Percentiles rank a stretch among this genome's conserved stretches.
Evolutionary conservation across 2,888 invertebrate genomes (phyloP).

Genomic region (Heliconius erato): DNA sequence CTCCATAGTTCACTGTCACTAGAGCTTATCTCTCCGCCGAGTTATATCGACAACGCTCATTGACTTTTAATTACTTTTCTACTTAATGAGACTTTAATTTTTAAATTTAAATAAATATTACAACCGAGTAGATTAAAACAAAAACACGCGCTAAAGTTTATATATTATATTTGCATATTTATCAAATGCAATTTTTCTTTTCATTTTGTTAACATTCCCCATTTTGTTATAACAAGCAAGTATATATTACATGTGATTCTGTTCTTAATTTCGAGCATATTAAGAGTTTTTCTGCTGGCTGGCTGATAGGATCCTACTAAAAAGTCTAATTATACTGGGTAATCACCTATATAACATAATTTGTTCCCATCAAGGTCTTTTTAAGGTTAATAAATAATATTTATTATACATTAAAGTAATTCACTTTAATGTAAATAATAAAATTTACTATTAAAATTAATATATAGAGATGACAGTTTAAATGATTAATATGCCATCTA

Average conservation of each 20-base stretch:
- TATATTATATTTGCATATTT: not conserved
- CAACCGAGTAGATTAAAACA: not conserved
- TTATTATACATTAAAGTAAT: too few relatives aligned
- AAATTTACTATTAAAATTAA: too few relatives aligned
- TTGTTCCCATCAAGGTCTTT: too few relatives aligned
- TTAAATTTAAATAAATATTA: not conserved
- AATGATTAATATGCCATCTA: too few relatives aligned
- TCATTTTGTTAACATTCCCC: not conserved
- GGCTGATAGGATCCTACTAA: too few relatives aligned
- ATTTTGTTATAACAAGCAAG: not conserved
- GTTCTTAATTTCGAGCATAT: not conserved
- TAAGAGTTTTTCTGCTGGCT: not conserved
- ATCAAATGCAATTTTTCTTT: not conserved
- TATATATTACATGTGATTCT: not conserved
- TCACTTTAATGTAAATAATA: too few relatives aligned
- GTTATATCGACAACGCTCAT: not conserved
- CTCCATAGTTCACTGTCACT: not conserved
- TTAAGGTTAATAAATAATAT: too few relatives aligned
- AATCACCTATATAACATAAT: too few relatives aligned
- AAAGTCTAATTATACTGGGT: not conserved
- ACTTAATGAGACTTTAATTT: not conserved
- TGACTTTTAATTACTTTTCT: not conserved
- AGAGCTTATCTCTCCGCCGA: conserved; percentile 1
- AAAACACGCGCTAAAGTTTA: not conserved
- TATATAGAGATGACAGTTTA: too few relatives aligned